These are phyloP conservation scores for Eubasilissa regina DNA, from an alignment of 1,140 invertebrate species.

Conservation along the genomic window DNA sequence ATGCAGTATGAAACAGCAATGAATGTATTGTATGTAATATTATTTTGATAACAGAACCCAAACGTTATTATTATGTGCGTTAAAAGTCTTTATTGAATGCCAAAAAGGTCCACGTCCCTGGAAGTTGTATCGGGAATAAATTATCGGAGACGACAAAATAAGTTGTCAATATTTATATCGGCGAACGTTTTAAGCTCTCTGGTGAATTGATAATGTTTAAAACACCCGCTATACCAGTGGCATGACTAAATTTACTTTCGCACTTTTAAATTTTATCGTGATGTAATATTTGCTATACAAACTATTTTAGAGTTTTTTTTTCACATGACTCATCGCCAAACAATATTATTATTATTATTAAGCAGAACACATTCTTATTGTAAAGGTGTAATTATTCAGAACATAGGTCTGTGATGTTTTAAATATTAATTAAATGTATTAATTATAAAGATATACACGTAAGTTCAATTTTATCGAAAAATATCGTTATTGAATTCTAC, in stretches of 20 bases:
- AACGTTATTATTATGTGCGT: constrained; percentile 44
- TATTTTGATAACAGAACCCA: constrained; percentile 43
- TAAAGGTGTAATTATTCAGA: too few species aligned
- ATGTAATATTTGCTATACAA: too few species aligned
- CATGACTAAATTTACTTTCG: background rate
- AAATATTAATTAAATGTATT: too few species aligned
- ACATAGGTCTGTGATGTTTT: too few species aligned
- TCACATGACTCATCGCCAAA: too few species aligned
- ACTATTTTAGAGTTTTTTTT: too few species aligned
- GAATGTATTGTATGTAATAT: constrained; percentile 39
- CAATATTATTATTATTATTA: too few species aligned
- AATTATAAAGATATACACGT: too few species aligned
- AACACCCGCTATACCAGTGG: constrained; percentile 8
- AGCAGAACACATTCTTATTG: too few species aligned
- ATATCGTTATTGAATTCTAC: too few species aligned
- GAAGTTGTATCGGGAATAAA: constrained; percentile 41
- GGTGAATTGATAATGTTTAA: constrained; percentile 32
- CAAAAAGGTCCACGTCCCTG: constrained; percentile 44
- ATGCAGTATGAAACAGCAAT: constrained; percentile 34
- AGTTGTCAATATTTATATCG: constrained; percentile 46
- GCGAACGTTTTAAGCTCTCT: constrained; percentile 5
- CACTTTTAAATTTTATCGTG: background rate
- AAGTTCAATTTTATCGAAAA: too few species aligned
- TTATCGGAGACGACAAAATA: constrained; percentile 22
- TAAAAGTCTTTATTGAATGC: constrained; percentile 38